Evolutionary conservation across 2,113 vertebrate genomes (phyloP).

Genomic region (Ictidomys tridecemlineatus): DNA sequence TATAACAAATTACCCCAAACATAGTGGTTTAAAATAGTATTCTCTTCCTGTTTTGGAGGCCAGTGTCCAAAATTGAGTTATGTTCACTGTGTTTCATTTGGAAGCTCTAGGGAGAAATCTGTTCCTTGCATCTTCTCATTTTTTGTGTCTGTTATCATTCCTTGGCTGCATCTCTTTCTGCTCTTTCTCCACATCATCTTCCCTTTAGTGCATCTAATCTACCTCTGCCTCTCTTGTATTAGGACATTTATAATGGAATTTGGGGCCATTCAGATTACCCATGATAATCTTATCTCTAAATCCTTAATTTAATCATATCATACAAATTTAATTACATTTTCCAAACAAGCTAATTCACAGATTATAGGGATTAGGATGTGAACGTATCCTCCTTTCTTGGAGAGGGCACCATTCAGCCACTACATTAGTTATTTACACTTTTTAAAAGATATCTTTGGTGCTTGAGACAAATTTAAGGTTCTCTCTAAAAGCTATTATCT

Average conservation of each 20-base stretch:
- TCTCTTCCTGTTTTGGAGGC: constrained; percentile 15
- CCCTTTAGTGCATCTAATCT: constrained; percentile 46
- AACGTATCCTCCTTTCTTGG: not conserved
- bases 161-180: not conserved
- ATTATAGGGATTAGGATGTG: constrained; percentile 5
- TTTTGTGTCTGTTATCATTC: not conserved
- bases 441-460: constrained; percentile 70
- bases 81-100: not conserved
- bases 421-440: constrained; percentile 66
- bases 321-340: not conserved
- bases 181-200: not conserved
- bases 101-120: not conserved
- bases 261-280: not conserved
- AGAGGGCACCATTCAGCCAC: not conserved
- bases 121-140: not conserved
- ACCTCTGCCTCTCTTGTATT: constrained; percentile 37
- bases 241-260: not conserved
- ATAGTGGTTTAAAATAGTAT: not conserved
- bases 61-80: not conserved
- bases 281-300: constrained; percentile 14
- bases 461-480: constrained; percentile 74
- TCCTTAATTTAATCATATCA: constrained; percentile 13
- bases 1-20: constrained; percentile 31
- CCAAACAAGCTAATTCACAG: constrained; percentile 38
- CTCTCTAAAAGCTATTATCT: constrained; percentile 56